Conservation (phyloP, 2,113 vertebrate genomes). For the Erythrolamprus reginae region DNA sequence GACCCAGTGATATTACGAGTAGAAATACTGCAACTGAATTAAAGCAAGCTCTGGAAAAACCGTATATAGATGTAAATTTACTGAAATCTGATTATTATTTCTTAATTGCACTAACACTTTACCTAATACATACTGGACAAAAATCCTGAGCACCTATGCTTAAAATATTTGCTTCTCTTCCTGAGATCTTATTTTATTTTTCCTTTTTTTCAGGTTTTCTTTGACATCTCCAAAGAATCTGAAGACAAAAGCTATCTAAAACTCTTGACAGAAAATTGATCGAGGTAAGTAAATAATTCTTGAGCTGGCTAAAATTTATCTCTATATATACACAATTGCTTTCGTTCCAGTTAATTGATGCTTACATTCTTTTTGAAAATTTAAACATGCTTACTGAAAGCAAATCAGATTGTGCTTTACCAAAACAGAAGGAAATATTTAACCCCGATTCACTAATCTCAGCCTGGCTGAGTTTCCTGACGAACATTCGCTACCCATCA, state of each 20-base stretch:
- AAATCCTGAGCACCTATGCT: neutral
- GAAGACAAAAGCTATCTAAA: neutral
- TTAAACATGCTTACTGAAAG: neutral
- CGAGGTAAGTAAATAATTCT: neutral
- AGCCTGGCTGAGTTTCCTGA: too few species aligned
- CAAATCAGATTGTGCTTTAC: neutral
- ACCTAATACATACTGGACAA: neutral
- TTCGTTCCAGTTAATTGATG: neutral
- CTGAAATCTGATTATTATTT: neutral
- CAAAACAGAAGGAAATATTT: neutral
- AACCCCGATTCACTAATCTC: neutral
- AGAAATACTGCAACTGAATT: neutral
- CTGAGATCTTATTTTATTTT: neutral
- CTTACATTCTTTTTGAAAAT: neutral
- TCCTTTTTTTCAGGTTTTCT: neutral
- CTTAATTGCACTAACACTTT: neutral
- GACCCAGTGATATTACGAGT: neutral
- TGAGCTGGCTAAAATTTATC: neutral
- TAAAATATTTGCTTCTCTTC: neutral
- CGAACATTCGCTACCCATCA: neutral
- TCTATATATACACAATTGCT: neutral
- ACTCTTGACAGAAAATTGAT: neutral
- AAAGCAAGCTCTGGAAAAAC: neutral
- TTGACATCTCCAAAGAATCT: neutral
- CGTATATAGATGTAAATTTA: neutral